phyloP scores from a whole-genome alignment of 2,888 invertebrate species.

The Xanthia icteritia region DNA sequence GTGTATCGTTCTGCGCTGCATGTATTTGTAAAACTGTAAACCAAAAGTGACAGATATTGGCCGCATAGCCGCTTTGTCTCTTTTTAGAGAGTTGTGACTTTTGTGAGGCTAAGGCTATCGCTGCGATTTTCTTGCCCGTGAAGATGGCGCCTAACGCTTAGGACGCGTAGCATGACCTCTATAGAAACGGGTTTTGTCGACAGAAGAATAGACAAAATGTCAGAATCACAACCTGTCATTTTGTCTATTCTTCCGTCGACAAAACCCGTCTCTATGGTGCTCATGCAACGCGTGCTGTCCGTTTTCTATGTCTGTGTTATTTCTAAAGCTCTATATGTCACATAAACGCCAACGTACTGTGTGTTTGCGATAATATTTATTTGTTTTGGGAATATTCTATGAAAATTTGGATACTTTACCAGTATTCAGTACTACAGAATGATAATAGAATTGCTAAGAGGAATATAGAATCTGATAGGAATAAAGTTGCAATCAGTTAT shows the following conservation, averaged over 20 bases:
- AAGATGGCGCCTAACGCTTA: too few species aligned
- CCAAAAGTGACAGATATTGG: not conserved
- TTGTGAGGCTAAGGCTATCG: too few species aligned
- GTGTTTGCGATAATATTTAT: not conserved
- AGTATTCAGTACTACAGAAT: not conserved
- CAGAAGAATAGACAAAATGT: too few species aligned
- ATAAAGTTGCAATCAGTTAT: not conserved
- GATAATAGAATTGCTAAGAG: not conserved
- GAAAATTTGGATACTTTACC: not conserved
- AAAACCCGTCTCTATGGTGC: too few species aligned
- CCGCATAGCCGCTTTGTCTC: not conserved
- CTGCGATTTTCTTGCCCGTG: too few species aligned
- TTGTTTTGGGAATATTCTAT: not conserved
- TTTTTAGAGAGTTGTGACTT: not conserved
- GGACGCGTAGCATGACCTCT: too few species aligned
- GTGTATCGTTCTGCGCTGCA: not conserved
- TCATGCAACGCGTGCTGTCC: not conserved
- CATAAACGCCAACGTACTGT: not conserved
- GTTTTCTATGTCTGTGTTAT: not conserved
- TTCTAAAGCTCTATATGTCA: not conserved
- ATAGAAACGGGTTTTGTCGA: too few species aligned
- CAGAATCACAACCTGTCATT: too few species aligned
- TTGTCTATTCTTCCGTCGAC: too few species aligned
- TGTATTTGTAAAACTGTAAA: not conserved
- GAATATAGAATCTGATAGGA: not conserved